phyloP scores from a whole-genome alignment of 1,140 invertebrate genomes.

The Calliphora vicina region DNA sequence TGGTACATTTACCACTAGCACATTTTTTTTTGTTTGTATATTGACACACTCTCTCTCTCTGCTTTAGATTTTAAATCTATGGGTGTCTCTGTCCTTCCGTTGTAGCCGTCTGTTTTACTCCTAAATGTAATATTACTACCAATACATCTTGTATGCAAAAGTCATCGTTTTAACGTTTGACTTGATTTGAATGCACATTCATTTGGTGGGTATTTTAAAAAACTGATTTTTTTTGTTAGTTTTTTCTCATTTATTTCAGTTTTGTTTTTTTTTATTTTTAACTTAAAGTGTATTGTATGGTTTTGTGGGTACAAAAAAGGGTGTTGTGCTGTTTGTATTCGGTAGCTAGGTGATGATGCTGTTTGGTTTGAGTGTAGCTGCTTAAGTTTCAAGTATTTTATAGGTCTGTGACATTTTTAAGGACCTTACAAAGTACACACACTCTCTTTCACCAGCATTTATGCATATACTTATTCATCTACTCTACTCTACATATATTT shows the following conservation, averaged over 20 bases:
- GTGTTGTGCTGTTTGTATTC: neutral
- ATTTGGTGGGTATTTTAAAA: slow-evolving; percentile 37
- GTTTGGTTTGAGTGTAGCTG: slow-evolving; percentile 21
- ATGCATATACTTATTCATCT: neutral
- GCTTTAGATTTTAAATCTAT: too few species aligned
- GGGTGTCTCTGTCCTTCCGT: neutral
- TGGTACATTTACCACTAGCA: slow-evolving; percentile 14
- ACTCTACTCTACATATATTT: neutral
- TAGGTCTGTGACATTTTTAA: slow-evolving; percentile 32
- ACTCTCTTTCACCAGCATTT: neutral
- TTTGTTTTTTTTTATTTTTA: neutral
- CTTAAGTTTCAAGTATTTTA: slow-evolving; percentile 37
- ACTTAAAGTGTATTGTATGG: slow-evolving; percentile 18
- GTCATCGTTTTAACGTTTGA: slow-evolving; percentile 55
- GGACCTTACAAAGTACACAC: slow-evolving; percentile 11
- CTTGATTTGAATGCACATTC: slow-evolving; percentile 53
- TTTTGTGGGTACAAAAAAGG: neutral
- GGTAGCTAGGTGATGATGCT: neutral
- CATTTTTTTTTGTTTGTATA: neutral
- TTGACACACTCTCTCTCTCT: neutral
- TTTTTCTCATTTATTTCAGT: neutral
- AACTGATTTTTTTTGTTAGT: neutral
- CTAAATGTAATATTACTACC: slow-evolving; percentile 20
- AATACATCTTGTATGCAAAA: slow-evolving; percentile 43
- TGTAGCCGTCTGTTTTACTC: neutral